These are phyloP conservation scores for Irena cyanogastra DNA, from an alignment of 2,113 vertebrate species.

Conservation along the genomic window DNA sequence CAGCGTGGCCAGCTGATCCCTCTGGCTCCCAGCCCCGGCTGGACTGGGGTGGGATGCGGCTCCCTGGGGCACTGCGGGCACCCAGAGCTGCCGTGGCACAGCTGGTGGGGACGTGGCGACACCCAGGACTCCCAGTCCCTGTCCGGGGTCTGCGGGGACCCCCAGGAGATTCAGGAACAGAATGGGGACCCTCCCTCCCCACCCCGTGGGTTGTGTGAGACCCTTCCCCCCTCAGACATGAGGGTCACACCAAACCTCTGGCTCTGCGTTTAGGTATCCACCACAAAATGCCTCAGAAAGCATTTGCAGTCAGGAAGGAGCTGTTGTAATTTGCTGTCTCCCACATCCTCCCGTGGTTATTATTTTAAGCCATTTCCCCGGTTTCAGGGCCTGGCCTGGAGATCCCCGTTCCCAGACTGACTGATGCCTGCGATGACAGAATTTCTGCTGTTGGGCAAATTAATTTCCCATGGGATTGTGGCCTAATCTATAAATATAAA, in stretches of 20 bases:
- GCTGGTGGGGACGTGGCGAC: fast-evolving
- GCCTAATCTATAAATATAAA: constrained; percentile 39
- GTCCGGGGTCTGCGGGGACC: fast-evolving
- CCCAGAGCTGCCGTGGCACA: neutral
- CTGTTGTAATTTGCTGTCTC: neutral
- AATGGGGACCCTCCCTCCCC: fast-evolving
- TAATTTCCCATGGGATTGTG: constrained; percentile 23
- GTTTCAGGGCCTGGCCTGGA: constrained; percentile 5
- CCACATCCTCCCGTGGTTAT: neutral
- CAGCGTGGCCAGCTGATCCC: neutral
- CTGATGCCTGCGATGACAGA: constrained; percentile 28
- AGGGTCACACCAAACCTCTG: fast-evolving
- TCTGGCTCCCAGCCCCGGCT: neutral
- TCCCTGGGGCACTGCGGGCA: neutral
- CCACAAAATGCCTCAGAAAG: neutral
- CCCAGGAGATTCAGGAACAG: neutral
- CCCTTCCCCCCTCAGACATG: neutral
- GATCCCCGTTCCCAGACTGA: constrained; percentile 49
- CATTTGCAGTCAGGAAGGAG: neutral
- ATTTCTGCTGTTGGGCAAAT: constrained; percentile 39
- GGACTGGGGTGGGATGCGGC: neutral
- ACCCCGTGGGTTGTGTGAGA: fast-evolving
- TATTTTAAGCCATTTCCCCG: neutral
- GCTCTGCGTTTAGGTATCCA: neutral
- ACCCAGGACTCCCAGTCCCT: neutral